Conservation (phyloP, 2,888 invertebrate genomes). For the Plebejus anna region DNA sequence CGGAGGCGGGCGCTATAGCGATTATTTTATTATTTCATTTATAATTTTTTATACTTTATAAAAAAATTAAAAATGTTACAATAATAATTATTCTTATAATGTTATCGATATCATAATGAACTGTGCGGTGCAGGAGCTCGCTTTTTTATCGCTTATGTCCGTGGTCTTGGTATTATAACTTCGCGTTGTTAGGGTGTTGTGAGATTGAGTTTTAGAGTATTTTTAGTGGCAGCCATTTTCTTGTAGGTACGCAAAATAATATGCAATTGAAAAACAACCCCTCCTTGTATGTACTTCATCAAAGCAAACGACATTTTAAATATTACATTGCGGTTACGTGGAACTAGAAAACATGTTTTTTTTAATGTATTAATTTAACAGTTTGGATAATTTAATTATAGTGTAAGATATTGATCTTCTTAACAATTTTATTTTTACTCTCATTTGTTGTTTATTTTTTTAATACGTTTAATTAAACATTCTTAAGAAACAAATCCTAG, state of each 20-base stretch:
- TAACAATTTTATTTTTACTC: too few relatives aligned
- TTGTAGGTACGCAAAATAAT: slow-evolving; percentile 2
- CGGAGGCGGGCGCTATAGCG: neutral
- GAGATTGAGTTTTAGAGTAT: slow-evolving; percentile 26
- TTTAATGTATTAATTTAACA: too few relatives aligned
- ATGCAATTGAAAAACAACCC: slow-evolving; percentile 1
- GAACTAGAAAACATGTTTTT: neutral
- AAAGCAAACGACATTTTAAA: slow-evolving; percentile 11
- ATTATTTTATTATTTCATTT: too few relatives aligned
- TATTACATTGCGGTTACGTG: neutral
- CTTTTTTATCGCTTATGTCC: neutral
- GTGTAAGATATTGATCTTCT: too few relatives aligned
- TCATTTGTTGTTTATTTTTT: too few relatives aligned
- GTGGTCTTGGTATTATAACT: neutral
- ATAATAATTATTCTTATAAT: too few relatives aligned
- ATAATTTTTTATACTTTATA: too few relatives aligned
- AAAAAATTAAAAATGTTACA: too few relatives aligned
- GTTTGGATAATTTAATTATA: too few relatives aligned
- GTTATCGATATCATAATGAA: too few relatives aligned
- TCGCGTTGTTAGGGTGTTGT: slow-evolving; percentile 18
- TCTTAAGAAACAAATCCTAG: too few relatives aligned
- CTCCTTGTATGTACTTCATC: neutral
- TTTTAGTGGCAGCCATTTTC: slow-evolving; percentile 21
- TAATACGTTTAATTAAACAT: too few relatives aligned
- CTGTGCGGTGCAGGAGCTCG: neutral